Evolutionary conservation across 2,888 invertebrate genomes (phyloP).

Genomic region (Phyllotreta striolata): DNA sequence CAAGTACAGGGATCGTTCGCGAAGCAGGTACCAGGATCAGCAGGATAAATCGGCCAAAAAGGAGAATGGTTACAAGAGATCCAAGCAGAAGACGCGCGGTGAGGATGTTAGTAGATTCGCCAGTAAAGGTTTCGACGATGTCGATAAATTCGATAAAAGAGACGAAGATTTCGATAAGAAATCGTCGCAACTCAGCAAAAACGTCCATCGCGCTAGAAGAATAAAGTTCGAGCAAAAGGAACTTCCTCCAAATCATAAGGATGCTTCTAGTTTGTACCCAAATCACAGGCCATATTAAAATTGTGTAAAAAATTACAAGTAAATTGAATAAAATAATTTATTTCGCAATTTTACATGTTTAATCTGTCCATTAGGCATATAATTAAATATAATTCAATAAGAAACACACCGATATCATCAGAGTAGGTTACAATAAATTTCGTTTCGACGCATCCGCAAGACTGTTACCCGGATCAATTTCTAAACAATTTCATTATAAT

Average conservation of each 20-base stretch:
- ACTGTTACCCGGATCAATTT: neutral
- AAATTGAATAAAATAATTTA: slow-evolving; percentile 3
- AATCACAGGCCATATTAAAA: slow-evolving; percentile 18
- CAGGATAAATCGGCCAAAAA: neutral
- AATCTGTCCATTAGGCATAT: slow-evolving; percentile 13
- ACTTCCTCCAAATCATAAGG: neutral
- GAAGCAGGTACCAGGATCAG: slow-evolving; percentile 5
- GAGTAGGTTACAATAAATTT: slow-evolving; percentile 21
- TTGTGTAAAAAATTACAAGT: neutral
- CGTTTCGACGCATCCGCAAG: neutral
- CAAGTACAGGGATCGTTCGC: slow-evolving; percentile 6
- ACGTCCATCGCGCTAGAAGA: neutral
- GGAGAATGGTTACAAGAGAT: slow-evolving; percentile 5
- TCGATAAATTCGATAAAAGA: slow-evolving; percentile 16
- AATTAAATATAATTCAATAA: neutral
- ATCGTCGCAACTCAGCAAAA: slow-evolving; percentile 11
- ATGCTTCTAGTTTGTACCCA: neutral
- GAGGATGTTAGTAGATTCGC: slow-evolving; percentile 16
- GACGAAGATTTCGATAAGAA: slow-evolving; percentile 23
- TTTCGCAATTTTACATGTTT: slow-evolving; percentile 6
- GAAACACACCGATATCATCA: slow-evolving; percentile 16
- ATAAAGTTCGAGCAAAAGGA: slow-evolving; percentile 8
- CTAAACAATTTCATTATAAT: slow-evolving; percentile 5
- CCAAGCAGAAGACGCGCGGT: slow-evolving; percentile 1
- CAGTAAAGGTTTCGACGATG: slow-evolving; percentile 19